Evolutionary conservation across 2,113 vertebrate genomes (phyloP).

Genomic region (Apodemus sylvaticus): DNA sequence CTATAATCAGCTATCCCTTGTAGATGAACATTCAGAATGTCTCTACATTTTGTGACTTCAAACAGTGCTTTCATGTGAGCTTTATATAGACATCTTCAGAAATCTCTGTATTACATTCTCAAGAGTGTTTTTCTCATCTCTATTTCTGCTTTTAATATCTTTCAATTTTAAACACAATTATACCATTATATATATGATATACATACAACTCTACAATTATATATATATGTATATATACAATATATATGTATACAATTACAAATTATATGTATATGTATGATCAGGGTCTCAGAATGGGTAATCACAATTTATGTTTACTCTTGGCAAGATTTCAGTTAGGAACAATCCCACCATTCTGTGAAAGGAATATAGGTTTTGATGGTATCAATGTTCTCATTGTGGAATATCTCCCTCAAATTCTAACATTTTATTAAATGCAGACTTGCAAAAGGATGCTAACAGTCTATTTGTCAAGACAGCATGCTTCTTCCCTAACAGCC

Average conservation of each 20-base stretch:
- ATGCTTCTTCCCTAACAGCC: too few relatives aligned
- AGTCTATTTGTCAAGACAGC: background rate
- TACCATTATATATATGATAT: background rate
- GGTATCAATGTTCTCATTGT: background rate
- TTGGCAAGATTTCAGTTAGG: slow-evolving; percentile 15
- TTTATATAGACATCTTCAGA: background rate
- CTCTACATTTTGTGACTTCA: background rate
- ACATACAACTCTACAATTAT: background rate
- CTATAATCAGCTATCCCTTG: background rate
- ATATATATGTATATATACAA: background rate
- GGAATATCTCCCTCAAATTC: background rate
- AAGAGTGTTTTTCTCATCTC: background rate
- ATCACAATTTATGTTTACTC: background rate
- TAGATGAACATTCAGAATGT: background rate
- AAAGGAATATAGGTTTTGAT: background rate
- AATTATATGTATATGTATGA: background rate
- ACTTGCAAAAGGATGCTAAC: background rate
- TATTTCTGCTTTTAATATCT: background rate
- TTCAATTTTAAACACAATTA: background rate
- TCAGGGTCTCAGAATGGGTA: background rate
- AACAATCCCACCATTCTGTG: background rate
- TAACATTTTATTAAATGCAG: background rate
- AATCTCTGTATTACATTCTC: background rate
- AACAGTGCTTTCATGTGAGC: background rate
- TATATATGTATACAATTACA: background rate